These are phyloP conservation scores for Mycetomoellerius zeteki DNA, from an alignment of 1,140 invertebrate genomes.

Conservation along the genomic window DNA sequence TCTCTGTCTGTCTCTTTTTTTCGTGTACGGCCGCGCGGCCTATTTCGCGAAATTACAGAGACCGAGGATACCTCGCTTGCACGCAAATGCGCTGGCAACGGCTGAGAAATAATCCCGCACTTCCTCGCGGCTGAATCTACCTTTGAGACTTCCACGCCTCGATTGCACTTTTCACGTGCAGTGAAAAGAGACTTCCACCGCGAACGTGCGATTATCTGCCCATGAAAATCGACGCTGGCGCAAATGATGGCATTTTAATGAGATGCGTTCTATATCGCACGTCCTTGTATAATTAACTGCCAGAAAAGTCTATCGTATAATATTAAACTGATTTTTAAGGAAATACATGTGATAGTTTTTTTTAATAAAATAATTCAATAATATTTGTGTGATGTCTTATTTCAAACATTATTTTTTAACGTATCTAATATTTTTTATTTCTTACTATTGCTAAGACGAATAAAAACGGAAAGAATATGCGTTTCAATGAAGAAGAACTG, in stretches of 20 bases:
- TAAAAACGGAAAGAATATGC: too few relatives aligned
- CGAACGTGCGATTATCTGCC: constrained; percentile 31
- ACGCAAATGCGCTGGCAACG: constrained; percentile 44
- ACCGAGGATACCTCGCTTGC: constrained; percentile 20
- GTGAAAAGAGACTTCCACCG: too few relatives aligned
- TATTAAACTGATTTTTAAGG: neutral
- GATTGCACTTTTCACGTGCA: constrained; percentile 59
- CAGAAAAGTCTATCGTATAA: neutral
- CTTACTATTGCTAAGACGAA: neutral
- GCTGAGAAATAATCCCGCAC: constrained; percentile 48
- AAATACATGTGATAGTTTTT: neutral
- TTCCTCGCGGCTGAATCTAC: constrained; percentile 43
- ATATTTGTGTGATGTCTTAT: neutral
- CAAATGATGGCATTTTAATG: constrained; percentile 39
- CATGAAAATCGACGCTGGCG: constrained; percentile 13
- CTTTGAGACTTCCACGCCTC: constrained; percentile 40
- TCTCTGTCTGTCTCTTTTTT: neutral
- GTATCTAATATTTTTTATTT: neutral
- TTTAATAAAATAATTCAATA: neutral
- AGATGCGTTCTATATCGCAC: constrained; percentile 5
- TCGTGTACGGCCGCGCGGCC: constrained; percentile 42
- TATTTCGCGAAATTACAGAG: constrained; percentile 71
- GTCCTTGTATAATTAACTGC: neutral
- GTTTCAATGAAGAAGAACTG: too few relatives aligned
- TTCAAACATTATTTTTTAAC: neutral